phyloP scores from a whole-genome alignment of 1,140 invertebrate genomes.

The Hestina assimilis region DNA sequence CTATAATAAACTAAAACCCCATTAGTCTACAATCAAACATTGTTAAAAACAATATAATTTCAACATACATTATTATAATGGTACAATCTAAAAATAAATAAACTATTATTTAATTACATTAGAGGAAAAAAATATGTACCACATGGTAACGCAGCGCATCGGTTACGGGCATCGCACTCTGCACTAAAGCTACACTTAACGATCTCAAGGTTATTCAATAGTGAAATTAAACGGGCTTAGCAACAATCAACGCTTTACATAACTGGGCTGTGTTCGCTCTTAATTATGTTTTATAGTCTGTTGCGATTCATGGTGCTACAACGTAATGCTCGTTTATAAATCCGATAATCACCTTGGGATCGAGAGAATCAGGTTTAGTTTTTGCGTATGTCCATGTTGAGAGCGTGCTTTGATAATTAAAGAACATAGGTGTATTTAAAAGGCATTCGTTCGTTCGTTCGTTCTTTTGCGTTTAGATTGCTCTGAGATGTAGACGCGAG shows the following conservation, averaged over 20 bases:
- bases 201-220: conserved; percentile 38
- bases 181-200: conserved; percentile 35
- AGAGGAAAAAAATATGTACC: background rate
- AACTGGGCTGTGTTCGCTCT: conserved; percentile 35
- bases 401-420: too few species aligned
- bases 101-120: background rate
- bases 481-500: too few species aligned
- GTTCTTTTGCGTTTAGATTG: too few species aligned
- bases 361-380: conserved; percentile 9
- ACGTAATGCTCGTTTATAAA: conserved; percentile 21
- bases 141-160: conserved; percentile 6
- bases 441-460: too few species aligned
- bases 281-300: conserved; percentile 41
- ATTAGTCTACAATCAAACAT: too few species aligned
- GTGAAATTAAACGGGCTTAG: conserved; percentile 54
- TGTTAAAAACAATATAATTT: too few species aligned
- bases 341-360: conserved; percentile 8
- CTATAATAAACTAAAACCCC: too few species aligned
- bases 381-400: background rate
- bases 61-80: too few species aligned
- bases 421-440: too few species aligned
- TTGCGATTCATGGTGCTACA: conserved; percentile 21
- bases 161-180: conserved; percentile 24
- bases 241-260: conserved; percentile 59
- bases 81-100: background rate